Base-by-base conservation (phyloP, 2,113 vertebrate genomes). In the Melanocharis versteri region DNA sequence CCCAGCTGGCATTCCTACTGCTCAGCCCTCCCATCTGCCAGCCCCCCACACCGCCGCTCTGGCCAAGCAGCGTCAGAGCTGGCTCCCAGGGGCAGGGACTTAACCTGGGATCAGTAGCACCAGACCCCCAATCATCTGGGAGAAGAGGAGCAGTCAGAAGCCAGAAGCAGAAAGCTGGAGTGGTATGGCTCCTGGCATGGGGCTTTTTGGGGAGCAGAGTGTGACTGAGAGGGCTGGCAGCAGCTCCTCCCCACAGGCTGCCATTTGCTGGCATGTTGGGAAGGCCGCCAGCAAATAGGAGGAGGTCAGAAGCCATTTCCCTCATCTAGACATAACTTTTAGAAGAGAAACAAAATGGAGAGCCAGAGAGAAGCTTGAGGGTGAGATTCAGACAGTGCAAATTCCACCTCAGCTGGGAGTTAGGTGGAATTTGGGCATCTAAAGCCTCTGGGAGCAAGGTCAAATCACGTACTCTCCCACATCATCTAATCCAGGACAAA, bases 311-410 rank as follows among this genome's bases (percentile, higher is more conserved):
- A 96, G 72, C 79, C 88, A 95, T 92, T 91, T 95, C 87, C 45
- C 60, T 86, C 0, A 9, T 95, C 88, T 81, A 94, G 93, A 86
- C 65, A 83, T 95, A 95, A 96, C 96, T 90, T 95, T 96, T 95
- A 93, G 88, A 95, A 87, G n/a, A 81, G 65, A 96, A 97, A 89
- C 65, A 90, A 94, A 90, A 96, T 90, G 93, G 79, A 88, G 80
- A 93, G 47, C 48, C 9, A 2, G 65, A 90, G 14, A 78, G 56
- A 95, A 95, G 30, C 47, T 48, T 40, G 64, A 75, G 30, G 47
- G 39, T 64, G 51, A 94, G 64, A 81, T 56, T 87, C 83, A 95
- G 80, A 81, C 91, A 95, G 77, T 92, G 94, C 72, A 97, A 97
- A 97, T 97, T 95, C 91, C 91, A 95, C 80, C 40, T 96, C 96